Evolutionary conservation across 2,888 invertebrate species (phyloP).

Genomic region (Cybosia mesomella): DNA sequence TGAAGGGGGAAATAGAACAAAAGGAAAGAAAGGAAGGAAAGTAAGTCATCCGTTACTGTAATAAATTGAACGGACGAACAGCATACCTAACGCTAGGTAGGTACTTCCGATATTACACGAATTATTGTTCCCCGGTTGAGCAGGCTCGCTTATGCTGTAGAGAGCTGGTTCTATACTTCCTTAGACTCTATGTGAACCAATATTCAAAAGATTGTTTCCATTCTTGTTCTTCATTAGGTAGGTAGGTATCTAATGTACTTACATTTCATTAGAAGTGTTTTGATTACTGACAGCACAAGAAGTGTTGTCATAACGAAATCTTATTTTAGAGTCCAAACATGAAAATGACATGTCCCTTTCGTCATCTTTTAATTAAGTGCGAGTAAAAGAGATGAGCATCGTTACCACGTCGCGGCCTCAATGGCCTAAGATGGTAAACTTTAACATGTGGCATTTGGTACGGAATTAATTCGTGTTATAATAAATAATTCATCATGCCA

Average conservation of each 20-base stretch:
- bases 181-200: not conserved
- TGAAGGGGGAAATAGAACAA: not conserved
- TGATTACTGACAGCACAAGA: not conserved
- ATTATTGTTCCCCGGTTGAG: not conserved
- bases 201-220: not conserved
- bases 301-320: not conserved
- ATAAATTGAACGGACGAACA: not conserved
- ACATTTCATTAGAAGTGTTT: not conserved
- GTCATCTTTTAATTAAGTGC: conserved; percentile 2
- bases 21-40: not conserved
- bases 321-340: conserved; percentile 4
- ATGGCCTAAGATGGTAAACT: conserved; percentile 7
- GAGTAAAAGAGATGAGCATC: not conserved
- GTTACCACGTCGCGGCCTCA: conserved; percentile 1
- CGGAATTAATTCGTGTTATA: not conserved
- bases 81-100: not conserved
- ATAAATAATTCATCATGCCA: conserved; percentile 11
- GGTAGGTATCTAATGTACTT: not conserved
- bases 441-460: conserved; percentile 13
- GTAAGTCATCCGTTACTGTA: not conserved
- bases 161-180: not conserved
- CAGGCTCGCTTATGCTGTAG: not conserved
- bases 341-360: conserved; percentile 2
- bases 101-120: not conserved
- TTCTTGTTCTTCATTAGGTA: not conserved